A percentile compares a stretch with the other conserved stretches of the same genome.
phyloP scores from a whole-genome alignment of 2,888 invertebrate genomes.

The Drosophila austrosaltans region DNA sequence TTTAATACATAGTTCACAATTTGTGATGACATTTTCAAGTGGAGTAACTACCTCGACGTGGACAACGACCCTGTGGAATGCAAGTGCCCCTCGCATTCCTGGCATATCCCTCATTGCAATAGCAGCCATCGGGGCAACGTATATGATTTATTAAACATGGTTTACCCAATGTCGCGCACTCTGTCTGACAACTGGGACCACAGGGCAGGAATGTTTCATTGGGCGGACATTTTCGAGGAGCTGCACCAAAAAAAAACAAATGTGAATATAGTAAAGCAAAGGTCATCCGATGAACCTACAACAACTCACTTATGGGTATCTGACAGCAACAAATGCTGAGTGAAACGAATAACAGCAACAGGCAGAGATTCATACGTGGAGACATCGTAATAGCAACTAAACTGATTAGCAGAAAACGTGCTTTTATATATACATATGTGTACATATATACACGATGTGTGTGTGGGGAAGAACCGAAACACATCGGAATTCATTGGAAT shows the following conservation, averaged over 20 bases:
- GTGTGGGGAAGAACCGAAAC: slow-evolving; percentile 43
- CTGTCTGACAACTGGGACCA: slow-evolving; percentile 78
- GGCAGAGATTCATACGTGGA: slow-evolving; percentile 26
- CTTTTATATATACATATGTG: slow-evolving; percentile 49
- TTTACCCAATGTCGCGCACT: slow-evolving; percentile 76
- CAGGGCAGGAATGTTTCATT: slow-evolving; percentile 73
- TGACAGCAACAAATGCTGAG: slow-evolving; percentile 29
- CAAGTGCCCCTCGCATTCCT: slow-evolving; percentile 68
- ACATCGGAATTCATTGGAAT: neutral
- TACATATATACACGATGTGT: neutral
- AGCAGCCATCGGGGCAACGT: slow-evolving; percentile 80
- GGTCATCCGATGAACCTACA: no score
- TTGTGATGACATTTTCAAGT: neutral
- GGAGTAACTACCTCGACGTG: neutral
- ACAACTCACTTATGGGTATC: slow-evolving; percentile 46
- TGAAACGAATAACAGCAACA: slow-evolving; percentile 44
- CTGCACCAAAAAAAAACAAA: slow-evolving; percentile 28
- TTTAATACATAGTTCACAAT: neutral
- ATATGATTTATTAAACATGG: slow-evolving; percentile 70
- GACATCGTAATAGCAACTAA: slow-evolving; percentile 53
- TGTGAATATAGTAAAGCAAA: no score
- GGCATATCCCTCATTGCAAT: slow-evolving; percentile 78
- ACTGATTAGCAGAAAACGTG: slow-evolving; percentile 36
- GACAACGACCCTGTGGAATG: slow-evolving; percentile 51
- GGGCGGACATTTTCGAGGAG: slow-evolving; percentile 58